These are phyloP conservation scores for Brevipalpus yothersi DNA, from an alignment of 1,140 invertebrate species.

Conservation along the genomic window DNA sequence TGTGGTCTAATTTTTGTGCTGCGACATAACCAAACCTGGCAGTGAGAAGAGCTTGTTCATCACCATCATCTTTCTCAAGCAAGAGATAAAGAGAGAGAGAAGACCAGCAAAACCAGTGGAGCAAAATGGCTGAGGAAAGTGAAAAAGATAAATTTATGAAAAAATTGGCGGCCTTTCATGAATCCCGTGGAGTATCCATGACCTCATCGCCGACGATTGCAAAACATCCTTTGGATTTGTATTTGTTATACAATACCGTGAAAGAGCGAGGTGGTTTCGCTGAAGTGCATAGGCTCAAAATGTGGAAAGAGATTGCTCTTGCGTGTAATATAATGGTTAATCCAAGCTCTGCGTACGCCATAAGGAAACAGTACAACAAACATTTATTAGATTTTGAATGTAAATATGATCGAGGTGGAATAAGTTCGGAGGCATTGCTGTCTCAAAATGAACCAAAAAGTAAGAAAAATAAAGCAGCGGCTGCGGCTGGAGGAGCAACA, in stretches of 20 bases:
- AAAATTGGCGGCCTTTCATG: slow-evolving; percentile 73
- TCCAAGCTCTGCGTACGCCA: slow-evolving; percentile 82
- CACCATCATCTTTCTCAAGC: too few species aligned
- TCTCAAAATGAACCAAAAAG: slow-evolving; percentile 36
- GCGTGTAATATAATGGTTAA: slow-evolving; percentile 40
- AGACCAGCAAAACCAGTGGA: neutral
- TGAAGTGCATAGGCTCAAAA: slow-evolving; percentile 92
- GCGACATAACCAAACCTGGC: too few species aligned
- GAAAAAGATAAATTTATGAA: slow-evolving; percentile 72
- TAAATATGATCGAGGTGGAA: slow-evolving; percentile 80
- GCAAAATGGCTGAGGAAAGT: slow-evolving; percentile 57
- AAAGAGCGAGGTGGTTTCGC: slow-evolving; percentile 88
- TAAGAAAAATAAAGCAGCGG: slow-evolving; percentile 17
- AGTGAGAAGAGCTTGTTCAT: too few species aligned
- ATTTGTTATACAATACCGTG: slow-evolving; percentile 75
- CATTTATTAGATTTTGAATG: slow-evolving; percentile 85
- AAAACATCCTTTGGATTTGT: slow-evolving; percentile 92
- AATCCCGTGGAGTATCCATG: slow-evolving; percentile 69
- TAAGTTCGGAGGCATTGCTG: slow-evolving; percentile 81
- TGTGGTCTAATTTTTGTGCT: too few species aligned
- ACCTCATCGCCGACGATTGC: slow-evolving; percentile 85
- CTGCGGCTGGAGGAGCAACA: neutral
- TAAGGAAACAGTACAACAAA: slow-evolving; percentile 91
- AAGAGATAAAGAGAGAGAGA: too few species aligned
- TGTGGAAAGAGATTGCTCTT: slow-evolving; percentile 92